Percentiles rank a stretch among this genome's conserved stretches.
Evolutionary conservation across 2,888 invertebrate species (phyloP).

Genomic region (Frankliniella intonsa): DNA sequence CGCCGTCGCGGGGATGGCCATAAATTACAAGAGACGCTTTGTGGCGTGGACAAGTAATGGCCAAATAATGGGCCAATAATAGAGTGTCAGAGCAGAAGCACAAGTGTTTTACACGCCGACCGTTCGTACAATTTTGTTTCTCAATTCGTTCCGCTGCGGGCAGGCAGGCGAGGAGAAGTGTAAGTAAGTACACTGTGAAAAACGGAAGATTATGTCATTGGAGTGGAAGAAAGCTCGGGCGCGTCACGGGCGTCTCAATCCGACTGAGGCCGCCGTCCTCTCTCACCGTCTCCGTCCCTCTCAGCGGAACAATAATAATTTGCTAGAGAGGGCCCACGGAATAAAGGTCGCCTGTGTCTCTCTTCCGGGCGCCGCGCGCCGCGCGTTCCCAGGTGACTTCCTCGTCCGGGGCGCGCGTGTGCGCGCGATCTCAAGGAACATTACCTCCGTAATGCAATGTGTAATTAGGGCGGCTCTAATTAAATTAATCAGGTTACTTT

Average conservation of each 20-base stretch:
- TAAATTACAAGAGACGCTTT: not conserved
- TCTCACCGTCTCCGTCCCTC: no score
- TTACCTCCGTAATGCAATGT: slow-evolving; percentile 21
- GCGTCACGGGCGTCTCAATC: no score
- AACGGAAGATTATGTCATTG: not conserved
- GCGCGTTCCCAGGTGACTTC: not conserved
- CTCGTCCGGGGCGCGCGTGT: not conserved
- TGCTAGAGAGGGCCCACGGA: not conserved
- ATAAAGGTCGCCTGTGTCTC: not conserved
- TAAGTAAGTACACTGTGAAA: not conserved
- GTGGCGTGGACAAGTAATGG: slow-evolving; percentile 5
- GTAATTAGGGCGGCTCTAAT: not conserved
- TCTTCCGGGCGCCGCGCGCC: not conserved
- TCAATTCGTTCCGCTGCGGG: not conserved
- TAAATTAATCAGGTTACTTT: slow-evolving; percentile 4
- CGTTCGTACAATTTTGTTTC: not conserved
- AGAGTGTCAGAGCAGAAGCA: not conserved
- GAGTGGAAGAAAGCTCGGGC: not conserved
- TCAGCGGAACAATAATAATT: not conserved
- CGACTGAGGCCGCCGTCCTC: no score
- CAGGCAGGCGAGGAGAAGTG: not conserved
- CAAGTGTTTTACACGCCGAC: not conserved
- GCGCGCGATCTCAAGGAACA: slow-evolving; percentile 4
- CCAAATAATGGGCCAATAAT: slow-evolving; percentile 21
- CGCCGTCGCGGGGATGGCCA: not conserved